Base-by-base conservation (phyloP, 1,140 invertebrate species). In the Dendrolimus punctatus region DNA sequence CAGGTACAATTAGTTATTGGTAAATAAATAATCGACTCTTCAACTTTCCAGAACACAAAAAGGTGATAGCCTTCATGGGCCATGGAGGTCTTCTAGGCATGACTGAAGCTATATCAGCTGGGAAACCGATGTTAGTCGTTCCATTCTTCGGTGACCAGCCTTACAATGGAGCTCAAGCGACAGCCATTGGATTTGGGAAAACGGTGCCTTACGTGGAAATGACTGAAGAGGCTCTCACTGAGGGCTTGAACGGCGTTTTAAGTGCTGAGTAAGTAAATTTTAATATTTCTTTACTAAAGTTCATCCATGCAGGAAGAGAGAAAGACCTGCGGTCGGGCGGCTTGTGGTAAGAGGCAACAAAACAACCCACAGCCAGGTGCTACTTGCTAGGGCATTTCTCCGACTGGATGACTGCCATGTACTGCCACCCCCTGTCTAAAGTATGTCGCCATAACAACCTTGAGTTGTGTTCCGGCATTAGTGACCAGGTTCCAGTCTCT, bases 1-100 rank as follows among this genome's bases (percentile, higher is more conserved):
- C 23, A 23, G 23, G 23, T 23, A 23, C 23, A 23, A 3, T 3
- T 23, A n/a, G 40, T 6, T 51, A 40, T 40, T 23, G 10, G 36
- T 51, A 51, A n/a, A 7, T 51, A 41, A 6, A 40, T 51, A 41
- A 40, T 36, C 6, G 8, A 10, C 36, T 10, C 38, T 36, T 10
- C 42, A 41, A 23, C 10, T 51, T n/a, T 44, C 42, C 43, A 92
- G 91, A 85, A 53, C 92, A 94, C 76, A 87, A 89, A 4, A 92
- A 92, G 55, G 85, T 92, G 0, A 84, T 90, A 40, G 86, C 90
- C 6, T 94, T 91, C 64, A 78, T 94, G 8, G 89, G 89, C 3
- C 93, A 94, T 60, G 92, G 91, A 0, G 93, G 93, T 10, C 80
- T 92, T 5, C 80, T 93, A 39, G 92, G 93, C 6, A 77, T 90